A percentile compares a stretch with the other conserved stretches of the same genome.
Conservation (phyloP, 2,888 invertebrate species). For the Caenorhabditis panamensis region DNA sequence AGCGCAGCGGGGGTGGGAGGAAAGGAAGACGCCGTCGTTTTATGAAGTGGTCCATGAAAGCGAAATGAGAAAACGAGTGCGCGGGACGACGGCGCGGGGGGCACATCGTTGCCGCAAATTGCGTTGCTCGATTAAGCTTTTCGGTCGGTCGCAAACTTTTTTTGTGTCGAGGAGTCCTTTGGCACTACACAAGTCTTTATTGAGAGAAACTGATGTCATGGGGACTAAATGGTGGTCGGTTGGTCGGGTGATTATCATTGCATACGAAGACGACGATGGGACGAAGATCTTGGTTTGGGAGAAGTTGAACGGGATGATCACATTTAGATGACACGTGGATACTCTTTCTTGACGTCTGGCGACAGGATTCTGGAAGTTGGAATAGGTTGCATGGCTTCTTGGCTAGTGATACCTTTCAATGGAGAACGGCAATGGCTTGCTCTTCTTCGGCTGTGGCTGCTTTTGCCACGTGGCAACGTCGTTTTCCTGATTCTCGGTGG, state of each 20-base stretch:
- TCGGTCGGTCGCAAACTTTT: constrained; percentile 35
- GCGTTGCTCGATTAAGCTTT: constrained; percentile 59
- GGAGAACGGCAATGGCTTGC: constrained; percentile 62
- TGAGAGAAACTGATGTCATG: constrained; percentile 47
- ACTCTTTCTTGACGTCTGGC: constrained; percentile 38
- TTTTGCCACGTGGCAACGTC: constrained; percentile 45
- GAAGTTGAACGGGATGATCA: constrained; percentile 19
- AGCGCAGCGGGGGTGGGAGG: constrained; percentile 22
- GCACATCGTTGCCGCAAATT: constrained; percentile 49
- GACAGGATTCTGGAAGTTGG: constrained; percentile 46
- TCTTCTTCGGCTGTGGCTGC: constrained; percentile 11
- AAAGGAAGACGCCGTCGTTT: constrained; percentile 48
- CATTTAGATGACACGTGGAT: constrained; percentile 24
- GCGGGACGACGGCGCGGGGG: constrained; percentile 19
- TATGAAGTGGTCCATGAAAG: constrained; percentile 53
- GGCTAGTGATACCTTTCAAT: constrained; percentile 58
- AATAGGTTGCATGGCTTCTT: not conserved
- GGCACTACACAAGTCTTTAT: constrained; percentile 45
- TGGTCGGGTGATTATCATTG: constrained; percentile 30
- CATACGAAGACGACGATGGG: too few species aligned
- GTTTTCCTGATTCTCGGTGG: constrained; percentile 50
- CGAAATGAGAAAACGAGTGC: constrained; percentile 57
- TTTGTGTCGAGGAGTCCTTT: constrained; percentile 34
- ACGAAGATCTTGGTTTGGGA: constrained; percentile 17
- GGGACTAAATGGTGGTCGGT: constrained; percentile 35